Percentiles rank a stretch among this genome's conserved stretches.
phyloP scores from a whole-genome alignment of 2,113 vertebrate genomes.

The Aegithalos caudatus region DNA sequence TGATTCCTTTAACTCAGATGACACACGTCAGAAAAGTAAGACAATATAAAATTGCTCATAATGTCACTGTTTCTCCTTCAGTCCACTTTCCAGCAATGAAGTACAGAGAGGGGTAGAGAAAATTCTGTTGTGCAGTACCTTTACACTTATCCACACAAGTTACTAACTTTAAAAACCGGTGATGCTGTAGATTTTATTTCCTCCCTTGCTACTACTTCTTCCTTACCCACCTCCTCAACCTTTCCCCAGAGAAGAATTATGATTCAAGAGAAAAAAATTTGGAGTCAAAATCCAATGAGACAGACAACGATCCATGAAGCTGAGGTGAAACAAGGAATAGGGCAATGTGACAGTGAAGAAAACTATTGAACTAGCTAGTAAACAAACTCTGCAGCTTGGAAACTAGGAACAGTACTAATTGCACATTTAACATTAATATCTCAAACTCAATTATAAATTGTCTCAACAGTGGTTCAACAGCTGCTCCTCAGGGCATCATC shows the following conservation, averaged over 20 bases:
- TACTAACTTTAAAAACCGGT: background rate
- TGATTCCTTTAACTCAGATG: background rate
- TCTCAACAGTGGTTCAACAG: constrained; percentile 39
- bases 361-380: background rate
- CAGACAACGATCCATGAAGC: background rate
- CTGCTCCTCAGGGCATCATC: constrained; percentile 46
- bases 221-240: background rate
- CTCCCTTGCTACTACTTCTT: background rate
- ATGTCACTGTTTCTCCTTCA: background rate
- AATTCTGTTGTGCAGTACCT: background rate
- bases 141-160: background rate
- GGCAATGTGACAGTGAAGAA: background rate
- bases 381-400: background rate
- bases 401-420: background rate
- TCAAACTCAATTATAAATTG: background rate
- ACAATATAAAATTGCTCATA: background rate
- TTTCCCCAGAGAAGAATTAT: background rate
- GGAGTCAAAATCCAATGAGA: background rate
- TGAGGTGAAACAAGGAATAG: background rate
- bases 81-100: background rate
- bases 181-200: background rate
- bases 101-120: background rate
- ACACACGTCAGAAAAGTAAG: background rate
- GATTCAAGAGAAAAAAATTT: background rate
- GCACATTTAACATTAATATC: background rate